Base-by-base conservation (phyloP, 2,113 vertebrate genomes). In the Axis porcinus region DNA sequence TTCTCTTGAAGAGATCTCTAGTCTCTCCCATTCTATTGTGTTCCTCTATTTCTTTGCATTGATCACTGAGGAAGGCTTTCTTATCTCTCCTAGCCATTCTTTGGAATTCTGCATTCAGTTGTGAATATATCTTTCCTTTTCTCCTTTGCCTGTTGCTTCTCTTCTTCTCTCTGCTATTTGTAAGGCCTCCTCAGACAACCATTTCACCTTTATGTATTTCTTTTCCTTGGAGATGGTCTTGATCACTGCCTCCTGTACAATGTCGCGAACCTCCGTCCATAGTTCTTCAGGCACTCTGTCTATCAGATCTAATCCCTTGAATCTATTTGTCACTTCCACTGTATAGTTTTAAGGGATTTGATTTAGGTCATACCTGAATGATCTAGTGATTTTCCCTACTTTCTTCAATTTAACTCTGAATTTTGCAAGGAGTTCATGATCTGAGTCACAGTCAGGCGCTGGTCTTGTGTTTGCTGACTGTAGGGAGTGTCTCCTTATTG, bases 401-500 rank as follows among this genome's bases (percentile, higher is more conserved):
- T 74, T 74, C 67, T 40, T 25, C 67, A 40, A 25, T 40, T 74
- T 40, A 74, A 40, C 67, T 13, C 67, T 74, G 67, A 74, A 40
- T 74, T 74, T 74, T 40, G 19, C 67, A 74, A 70, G n/a, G n/a
- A 40, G 19, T 40, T 70, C n/a, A 23, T 40, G 67, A 40, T 70
- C 19, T 70, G 67, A 70, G n/a, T 70, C 67, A 70, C n/a, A 74
- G 36, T 23, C 67, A 25, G 67, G 6, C 40, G 36, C 21, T 74
- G 36, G 36, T 74, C 67, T 74, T 74, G 67, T n/a, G 12, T 74
- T 74, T 40, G 5, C 9, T 40, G 21, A 40, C 10, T 23, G 36
- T 40, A 40, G 36, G 40, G 19, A 74, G 21, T 0, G 0, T 13
- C 36, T 30, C 27, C 43, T 47, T 79, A 17, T 30, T 30, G 43